Evolutionary conservation across 2,113 vertebrate genomes (phyloP).

Genomic region (Calcarius ornatus): DNA sequence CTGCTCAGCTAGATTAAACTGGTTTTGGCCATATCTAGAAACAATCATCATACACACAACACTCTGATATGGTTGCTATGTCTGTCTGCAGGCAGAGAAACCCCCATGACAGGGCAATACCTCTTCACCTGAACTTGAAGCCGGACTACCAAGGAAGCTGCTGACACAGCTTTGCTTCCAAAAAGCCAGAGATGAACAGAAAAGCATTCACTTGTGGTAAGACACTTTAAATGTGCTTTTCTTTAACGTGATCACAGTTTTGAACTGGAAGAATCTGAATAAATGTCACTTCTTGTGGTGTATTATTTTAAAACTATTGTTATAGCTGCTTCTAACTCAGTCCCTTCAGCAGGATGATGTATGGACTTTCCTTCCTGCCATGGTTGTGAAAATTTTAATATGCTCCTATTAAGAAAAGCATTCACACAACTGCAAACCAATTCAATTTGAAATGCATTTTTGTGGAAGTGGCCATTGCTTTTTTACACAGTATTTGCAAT

Average conservation of each 20-base stretch:
- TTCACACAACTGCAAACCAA: background rate
- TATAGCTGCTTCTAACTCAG: background rate
- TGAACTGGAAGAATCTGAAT: background rate
- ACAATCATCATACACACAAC: background rate
- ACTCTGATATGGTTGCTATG: accelerated
- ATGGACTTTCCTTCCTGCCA: background rate
- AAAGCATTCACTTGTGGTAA: background rate
- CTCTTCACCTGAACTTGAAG: accelerated
- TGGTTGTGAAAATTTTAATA: background rate
- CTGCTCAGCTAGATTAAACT: background rate
- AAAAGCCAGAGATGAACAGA: background rate
- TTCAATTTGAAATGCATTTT: background rate
- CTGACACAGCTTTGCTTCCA: background rate
- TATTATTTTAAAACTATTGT: background rate
- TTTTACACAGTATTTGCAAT: background rate
- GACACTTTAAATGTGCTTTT: background rate
- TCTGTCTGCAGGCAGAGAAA: background rate
- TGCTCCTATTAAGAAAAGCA: background rate
- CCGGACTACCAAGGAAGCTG: accelerated
- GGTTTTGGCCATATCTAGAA: background rate
- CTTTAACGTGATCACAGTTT: background rate
- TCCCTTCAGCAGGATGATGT: background rate
- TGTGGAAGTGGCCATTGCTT: background rate
- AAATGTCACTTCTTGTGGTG: background rate
- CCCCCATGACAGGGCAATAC: too few species aligned